Evolutionary conservation across 2,797 vertebrate species (phyloP), one percentile per base, ranked within the genome.

Genomic region (Bradypodion pumilum): DNA sequence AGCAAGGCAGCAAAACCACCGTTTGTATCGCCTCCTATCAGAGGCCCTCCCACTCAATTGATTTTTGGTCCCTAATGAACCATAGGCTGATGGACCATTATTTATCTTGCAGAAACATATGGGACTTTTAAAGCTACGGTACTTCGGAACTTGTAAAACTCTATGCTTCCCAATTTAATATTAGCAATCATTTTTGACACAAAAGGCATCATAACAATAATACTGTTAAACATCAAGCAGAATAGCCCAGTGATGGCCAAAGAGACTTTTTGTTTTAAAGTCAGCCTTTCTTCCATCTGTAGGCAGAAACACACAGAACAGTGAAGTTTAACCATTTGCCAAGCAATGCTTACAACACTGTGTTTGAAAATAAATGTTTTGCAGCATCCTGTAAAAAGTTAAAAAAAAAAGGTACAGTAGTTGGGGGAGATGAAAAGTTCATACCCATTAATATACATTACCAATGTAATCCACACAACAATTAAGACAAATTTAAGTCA

Each of bases 11-110:
- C 88, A 86, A 94, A 92, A 94, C 87, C 91, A 93, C 93, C 90
- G 94, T 95, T 94, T 95, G 93, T 94, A 85, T 92, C 94, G 93
- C 93, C 93, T 95, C 91, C 94, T 91, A 93, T 73, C 91, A 90
- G 82, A 93, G 87, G 92, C 93, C 92, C 95, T 95, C 95, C 95
- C 92, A 94, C 94, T 94, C 94, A 96, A 96, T 95, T 95, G 95
- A 96, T 96, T 95, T 96, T 94, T 95, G 94, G 94, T 96, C 94
- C 94, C 94, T 96, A 96, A 95, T 95, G 95, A 96, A 96, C 94
- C 94, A 91, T 89, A 91, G 89, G 89, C 94, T 94, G 94, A 94
- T 93, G 90, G 92, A 95, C 94, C 95, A 94, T 95, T 95, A 94
- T 92, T 95, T 92, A 93, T 94, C 93, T 95, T 81, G 90, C 92